phyloP scores from a whole-genome alignment of 2,888 invertebrate species.

The Ornithoptera alexandrae region DNA sequence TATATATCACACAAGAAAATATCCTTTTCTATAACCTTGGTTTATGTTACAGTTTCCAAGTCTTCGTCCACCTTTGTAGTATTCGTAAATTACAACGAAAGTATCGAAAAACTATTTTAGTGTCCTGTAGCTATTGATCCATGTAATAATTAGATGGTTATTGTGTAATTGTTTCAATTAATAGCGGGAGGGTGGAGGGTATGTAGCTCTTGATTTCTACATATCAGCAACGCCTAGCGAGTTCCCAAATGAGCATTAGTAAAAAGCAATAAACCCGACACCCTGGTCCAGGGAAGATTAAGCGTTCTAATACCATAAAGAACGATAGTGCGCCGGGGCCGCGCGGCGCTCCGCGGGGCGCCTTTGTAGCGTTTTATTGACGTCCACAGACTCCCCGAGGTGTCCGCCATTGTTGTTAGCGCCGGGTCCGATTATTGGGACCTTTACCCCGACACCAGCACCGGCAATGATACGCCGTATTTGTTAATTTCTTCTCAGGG shows the following conservation, averaged over 20 bases:
- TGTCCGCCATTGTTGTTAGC: constrained; percentile 45
- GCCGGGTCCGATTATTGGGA: constrained; percentile 42
- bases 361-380: constrained; percentile 71
- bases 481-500: constrained; percentile 50
- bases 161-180: background rate
- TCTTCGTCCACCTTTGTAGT: too few species aligned
- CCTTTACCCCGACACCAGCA: constrained; percentile 43
- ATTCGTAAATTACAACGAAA: too few species aligned
- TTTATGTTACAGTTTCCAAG: too few species aligned
- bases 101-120: too few species aligned
- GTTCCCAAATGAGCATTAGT: constrained; percentile 41
- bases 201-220: constrained; percentile 7
- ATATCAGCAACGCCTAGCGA: constrained; percentile 5
- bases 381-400: constrained; percentile 57
- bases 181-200: background rate
- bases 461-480: constrained; percentile 54
- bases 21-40: too few species aligned
- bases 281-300: constrained; percentile 57
- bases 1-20: too few species aligned
- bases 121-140: too few species aligned
- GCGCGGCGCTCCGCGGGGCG: constrained; percentile 49
- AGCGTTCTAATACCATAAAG: constrained; percentile 61
- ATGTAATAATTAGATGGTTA: too few species aligned
- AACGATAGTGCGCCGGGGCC: constrained; percentile 41
- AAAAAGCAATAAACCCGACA: constrained; percentile 62